phyloP scores from a whole-genome alignment of 2,888 invertebrate genomes.

The Drosophila koepferae region DNA sequence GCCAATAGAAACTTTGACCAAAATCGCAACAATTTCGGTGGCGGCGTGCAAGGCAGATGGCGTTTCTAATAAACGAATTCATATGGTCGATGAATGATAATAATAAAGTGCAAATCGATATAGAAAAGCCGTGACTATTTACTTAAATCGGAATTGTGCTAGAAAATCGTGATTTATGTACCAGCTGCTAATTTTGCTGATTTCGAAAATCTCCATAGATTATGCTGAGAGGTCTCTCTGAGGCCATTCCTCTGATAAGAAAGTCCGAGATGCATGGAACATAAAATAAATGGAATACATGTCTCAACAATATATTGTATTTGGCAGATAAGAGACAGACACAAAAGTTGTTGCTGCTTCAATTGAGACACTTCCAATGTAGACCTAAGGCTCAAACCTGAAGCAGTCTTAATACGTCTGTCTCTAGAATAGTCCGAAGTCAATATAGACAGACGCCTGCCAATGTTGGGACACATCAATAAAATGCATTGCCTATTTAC shows the following conservation, averaged over 20 bases:
- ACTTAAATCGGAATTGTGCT: neutral
- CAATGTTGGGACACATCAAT: slow-evolving; percentile 26
- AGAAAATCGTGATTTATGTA: slow-evolving; percentile 1
- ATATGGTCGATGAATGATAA: neutral
- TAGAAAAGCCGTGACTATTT: slow-evolving; percentile 5
- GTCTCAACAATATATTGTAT: neutral
- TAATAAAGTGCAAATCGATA: slow-evolving; percentile 18
- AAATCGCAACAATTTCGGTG: slow-evolving; percentile 63
- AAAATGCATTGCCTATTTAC: slow-evolving; percentile 47
- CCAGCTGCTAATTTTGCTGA: slow-evolving; percentile 1
- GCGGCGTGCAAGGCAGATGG: slow-evolving; percentile 56
- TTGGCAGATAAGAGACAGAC: slow-evolving; percentile 16
- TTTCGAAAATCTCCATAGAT: slow-evolving; percentile 2
- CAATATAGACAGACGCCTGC: neutral
- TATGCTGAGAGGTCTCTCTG: slow-evolving; percentile 11
- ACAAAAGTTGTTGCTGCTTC: neutral
- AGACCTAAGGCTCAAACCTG: neutral
- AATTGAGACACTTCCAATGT: slow-evolving; percentile 1
- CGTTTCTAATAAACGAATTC: slow-evolving; percentile 45
- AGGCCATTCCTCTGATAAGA: slow-evolving; percentile 21
- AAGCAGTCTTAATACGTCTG: neutral
- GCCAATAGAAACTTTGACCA: slow-evolving; percentile 63
- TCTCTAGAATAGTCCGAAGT: neutral
- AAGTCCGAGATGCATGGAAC: slow-evolving; percentile 12
- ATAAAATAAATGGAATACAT: slow-evolving; percentile 1